Base-by-base conservation (phyloP, 2,797 vertebrate genomes). In the Huso huso region DNA sequence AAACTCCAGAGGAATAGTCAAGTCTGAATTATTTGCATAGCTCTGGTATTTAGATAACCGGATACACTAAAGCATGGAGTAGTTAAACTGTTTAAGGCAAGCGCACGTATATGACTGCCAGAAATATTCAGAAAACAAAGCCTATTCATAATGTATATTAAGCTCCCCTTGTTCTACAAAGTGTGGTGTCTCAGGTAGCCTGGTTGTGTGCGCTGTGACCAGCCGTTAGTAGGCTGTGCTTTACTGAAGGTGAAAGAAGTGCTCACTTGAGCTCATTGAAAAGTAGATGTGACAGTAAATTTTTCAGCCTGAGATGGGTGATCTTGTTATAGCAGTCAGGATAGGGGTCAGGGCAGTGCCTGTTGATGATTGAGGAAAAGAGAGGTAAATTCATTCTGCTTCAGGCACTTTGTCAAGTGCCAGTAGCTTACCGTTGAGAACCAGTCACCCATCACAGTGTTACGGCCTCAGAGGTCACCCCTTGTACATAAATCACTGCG, bases 331-430 rank as follows among this genome's bases (percentile, higher is more conserved):
- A 95, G 93, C 93, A 95, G 92, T 94, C 93, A 93, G 93, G 87
- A 86, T 85, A 91, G 94, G 94, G 96, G 95, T 98, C 95, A 96
- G 94, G 92, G 92, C 92, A 95, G 93, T 89, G 93, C 94, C 95
- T 96, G 95, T 96, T 96, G 95, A 96, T 96, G 95, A 97, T 94
- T 94, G 95, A 96, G 95, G 95, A 94, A 98, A 98, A 97, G 94
- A 93, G 95, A 95, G 96, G 95, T 97, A 96, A 97, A 98, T 98
- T 95, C 96, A 96, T 97, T 97, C 94, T 95, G 94, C 95, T 93
- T 86, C 86, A 84, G 90, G 94, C 94, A 95, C 95, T 98, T 95
- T 96, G 95, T 99, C 96, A 99, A 96, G 89, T 94, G 96, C 94
- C 95, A 93, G 94, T 93, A 92, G 94, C 93, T 96, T 92, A 95